Base-by-base conservation (phyloP, 2,113 vertebrate genomes). In the Loxodonta africana region DNA sequence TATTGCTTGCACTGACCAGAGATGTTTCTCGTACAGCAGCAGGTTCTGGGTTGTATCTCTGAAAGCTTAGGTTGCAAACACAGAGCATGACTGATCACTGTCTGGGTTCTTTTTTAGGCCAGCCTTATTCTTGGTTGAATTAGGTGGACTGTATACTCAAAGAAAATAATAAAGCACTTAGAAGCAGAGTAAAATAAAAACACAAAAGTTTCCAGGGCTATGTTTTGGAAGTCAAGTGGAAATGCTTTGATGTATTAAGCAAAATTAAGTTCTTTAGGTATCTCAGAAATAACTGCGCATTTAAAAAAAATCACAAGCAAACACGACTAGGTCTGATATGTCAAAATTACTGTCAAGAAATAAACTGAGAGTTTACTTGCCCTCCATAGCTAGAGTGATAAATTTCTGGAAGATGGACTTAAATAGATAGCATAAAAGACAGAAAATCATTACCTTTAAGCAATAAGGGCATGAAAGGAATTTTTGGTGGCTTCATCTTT, bases 401-500 rank as follows among this genome's bases (percentile, higher is more conserved):
- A 5, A 92, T 73, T 91, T 97, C 77, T 94, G 48, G 48, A 84
- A 83, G 28, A 81, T 12, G 15, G 28, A 53, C 85, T 74, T 33
- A 67, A 60, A 88, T 17, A 69, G 53, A 88, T 17, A 69, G 53
- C 0, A 62, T 81, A 93, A 77, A 92, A 86, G n/a, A 78, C 9
- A 95, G 82, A 44, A 93, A 95, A 96, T 74, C 20, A 62, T 95
- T 98, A 99, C 99, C 99, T 99, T 99, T 99, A 93, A 99, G 98
- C 83, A 99, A 98, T 98, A 99, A 98, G 89, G 99, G 99, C 99
- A 99, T 99, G 98, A 99, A 99, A 28, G 99, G 99, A 86, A 99
- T 99, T 98, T 99, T 99, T 6, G 99, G 99, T 51, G 99, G 99
- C 97, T 99, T 99, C 99, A 99, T 99, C 99, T 99, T 99, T 98